Percentiles rank a stretch among this genome's conserved stretches.
These are phyloP conservation scores for Actinemys pallida DNA, from an alignment of 2,113 vertebrate genomes.

Conservation along the genomic window DNA sequence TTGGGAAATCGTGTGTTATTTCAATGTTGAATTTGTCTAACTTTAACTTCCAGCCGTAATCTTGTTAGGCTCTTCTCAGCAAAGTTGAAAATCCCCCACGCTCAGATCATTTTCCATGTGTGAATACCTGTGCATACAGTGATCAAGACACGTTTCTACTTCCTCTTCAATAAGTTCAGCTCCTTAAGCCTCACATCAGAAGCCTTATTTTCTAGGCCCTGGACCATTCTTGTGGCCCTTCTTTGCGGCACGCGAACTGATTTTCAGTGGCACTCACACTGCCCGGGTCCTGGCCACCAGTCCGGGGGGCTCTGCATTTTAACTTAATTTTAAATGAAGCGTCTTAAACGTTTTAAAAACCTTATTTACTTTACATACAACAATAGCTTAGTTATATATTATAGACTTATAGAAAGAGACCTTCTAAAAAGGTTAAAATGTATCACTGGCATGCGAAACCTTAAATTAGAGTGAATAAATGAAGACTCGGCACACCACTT, in stretches of 20 bases:
- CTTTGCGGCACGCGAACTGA: neutral
- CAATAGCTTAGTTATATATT: too few relatives aligned
- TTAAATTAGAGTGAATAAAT: too few relatives aligned
- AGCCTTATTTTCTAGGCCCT: slow-evolving; percentile 5
- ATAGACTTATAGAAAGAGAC: too few relatives aligned
- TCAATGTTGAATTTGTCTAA: slow-evolving; percentile 2
- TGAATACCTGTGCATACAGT: neutral
- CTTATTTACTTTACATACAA: too few relatives aligned
- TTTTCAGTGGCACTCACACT: too few relatives aligned
- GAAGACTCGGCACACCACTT: too few relatives aligned
- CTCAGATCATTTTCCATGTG: neutral
- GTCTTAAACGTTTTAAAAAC: too few relatives aligned
- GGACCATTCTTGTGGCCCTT: neutral
- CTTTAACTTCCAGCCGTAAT: neutral
- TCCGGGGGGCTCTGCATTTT: too few relatives aligned
- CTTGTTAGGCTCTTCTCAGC: neutral
- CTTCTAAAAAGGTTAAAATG: too few relatives aligned
- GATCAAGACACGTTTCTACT: neutral
- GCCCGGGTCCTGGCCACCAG: too few relatives aligned
- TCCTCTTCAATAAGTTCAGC: slow-evolving; percentile 21
- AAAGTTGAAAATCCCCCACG: neutral
- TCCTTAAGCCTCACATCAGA: slow-evolving; percentile 10
- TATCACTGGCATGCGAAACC: too few relatives aligned
- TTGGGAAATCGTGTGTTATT: neutral
- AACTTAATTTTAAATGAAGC: too few relatives aligned